Base-by-base conservation (phyloP, 2,888 invertebrate genomes). In the Oscheius myriophilus region DNA sequence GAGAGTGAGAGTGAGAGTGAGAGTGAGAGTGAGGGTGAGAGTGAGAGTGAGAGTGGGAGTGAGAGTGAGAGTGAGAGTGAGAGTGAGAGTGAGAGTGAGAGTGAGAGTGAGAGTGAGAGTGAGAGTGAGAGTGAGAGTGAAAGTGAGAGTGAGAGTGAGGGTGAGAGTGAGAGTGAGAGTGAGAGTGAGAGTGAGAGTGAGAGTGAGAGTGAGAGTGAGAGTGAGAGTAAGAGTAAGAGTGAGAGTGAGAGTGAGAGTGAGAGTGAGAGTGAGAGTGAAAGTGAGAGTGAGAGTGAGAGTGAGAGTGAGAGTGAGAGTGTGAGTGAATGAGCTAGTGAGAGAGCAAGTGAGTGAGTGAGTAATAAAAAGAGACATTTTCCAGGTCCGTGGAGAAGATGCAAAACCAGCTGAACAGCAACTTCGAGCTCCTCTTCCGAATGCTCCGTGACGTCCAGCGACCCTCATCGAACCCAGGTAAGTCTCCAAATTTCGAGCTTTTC, bases 361-460 rank as follows among this genome's bases (percentile, higher is more conserved):
- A 11, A 18, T 3, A 49, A 6, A 33, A 18, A 53, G 16, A 23
- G 12, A 26, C 33, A 2, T 11, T 6, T 26, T 67, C 21, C 25
- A 67, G 67, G 26, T 12, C 52, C 23, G 67, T 67, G 4, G 67
- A 67, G 33, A 51, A 54, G 39, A 67, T 67, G 61, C 67, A 67
- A n/a, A 59, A 53, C 43, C 43, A 53, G 39, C 39, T 67, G 61
- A 67, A 67, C 45, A 53, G 53, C 21, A 67, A 67, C 26, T 67
- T 67, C 49, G 67, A 67, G 53, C 21, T 53, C 53, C 33, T 67
- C 43, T 67, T 67, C 52, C 59, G 61, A 21, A 43, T 45, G 45
- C 33, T 67, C 7, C 51, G 61, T 14, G 67, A 67, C 39, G 42
- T 61, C 7, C 52, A 52, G n/a, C 67, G 51, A 7, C 25, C 51